These are phyloP conservation scores for Apogon talboti DNA, from an alignment of 2,797 vertebrate genomes.

Conservation along the genomic window DNA sequence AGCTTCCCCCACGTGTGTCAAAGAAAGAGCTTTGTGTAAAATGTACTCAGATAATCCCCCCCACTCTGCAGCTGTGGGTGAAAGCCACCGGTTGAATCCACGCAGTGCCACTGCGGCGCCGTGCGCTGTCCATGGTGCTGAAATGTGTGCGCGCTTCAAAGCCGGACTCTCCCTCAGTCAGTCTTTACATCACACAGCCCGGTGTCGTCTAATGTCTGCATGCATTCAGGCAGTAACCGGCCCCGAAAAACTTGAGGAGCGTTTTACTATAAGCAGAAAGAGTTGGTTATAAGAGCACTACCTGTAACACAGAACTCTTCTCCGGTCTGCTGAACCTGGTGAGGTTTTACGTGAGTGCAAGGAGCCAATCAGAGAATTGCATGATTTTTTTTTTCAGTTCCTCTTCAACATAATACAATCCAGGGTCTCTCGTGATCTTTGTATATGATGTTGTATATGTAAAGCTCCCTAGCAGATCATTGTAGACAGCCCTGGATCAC, in stretches of 20 bases:
- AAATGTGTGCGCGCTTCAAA: conserved; percentile 48
- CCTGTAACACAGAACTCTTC: conserved; percentile 41
- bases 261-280: conserved; percentile 4
- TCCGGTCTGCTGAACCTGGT: conserved; percentile 27
- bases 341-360: conserved; percentile 59
- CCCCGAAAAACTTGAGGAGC: conserved; percentile 27
- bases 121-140: conserved; percentile 78
- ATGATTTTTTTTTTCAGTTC: neutral
- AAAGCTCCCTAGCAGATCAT: too few relatives aligned
- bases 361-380: conserved; percentile 62
- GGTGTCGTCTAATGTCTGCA: neutral
- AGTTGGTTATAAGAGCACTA: conserved; percentile 23
- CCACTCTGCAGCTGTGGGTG: conserved; percentile 31
- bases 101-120: conserved; percentile 66
- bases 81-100: conserved; percentile 85
- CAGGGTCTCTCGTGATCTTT: too few relatives aligned
- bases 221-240: neutral
- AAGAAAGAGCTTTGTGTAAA: conserved; percentile 23
- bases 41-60: conserved; percentile 5
- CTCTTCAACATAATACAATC: too few relatives aligned
- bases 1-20: conserved; percentile 23
- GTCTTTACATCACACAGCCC: neutral
- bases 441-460: too few relatives aligned
- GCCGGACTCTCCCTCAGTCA: conserved; percentile 30
- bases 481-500: too few relatives aligned